Evolutionary conservation across 2,797 vertebrate species (phyloP), one percentile per base, ranked within the genome.

Genomic region (Notolabrus celidotus): DNA sequence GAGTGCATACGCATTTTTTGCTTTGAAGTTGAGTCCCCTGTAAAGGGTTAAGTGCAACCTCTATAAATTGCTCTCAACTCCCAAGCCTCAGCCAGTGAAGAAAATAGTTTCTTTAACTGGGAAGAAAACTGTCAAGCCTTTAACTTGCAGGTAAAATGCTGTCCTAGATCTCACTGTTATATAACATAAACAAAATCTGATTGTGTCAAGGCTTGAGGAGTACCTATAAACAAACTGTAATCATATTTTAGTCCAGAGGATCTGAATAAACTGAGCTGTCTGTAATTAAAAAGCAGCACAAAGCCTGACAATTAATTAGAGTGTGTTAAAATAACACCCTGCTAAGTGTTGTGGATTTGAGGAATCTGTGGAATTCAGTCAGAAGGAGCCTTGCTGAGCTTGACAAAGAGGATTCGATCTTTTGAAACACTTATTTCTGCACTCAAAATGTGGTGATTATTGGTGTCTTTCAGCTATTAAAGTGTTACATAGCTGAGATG

Each of bases 261-360:
- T 67, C 15, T 45, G 16, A 57, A 51, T 60, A 66, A 86, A 83
- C 42, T 78, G 61, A 59, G 31, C 33, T 41, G 38, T 55, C 29
- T 47, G 27, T 51, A 65, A 74, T 66, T 58, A 45, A 79, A 36
- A 74, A 74, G 57, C 52, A 33, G 19, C 12, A 33, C n/a, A 72
- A 67, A 82, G 38, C 38, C 33, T 58, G 58, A 33, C 45, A 52
- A 61, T 50, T 68, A 36, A 50, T 70, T n/a, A 52, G 22, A 71
- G 56, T 81, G 62, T 71, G 80, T 79, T 81, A 53, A 76, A 86
- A 54, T 71, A 72, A 74, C 64, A 77, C 59, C 53, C 67, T 59
- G 43, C 61, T 71, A 76, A 74, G 49, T 59, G 50, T 43, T 61
- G 38, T 54, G 79, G 51, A 76, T 74, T 67, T 63, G 53, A 66